Base-by-base conservation (phyloP, 2,888 invertebrate species). In the Parapristionchus giblindavisi region DNA sequence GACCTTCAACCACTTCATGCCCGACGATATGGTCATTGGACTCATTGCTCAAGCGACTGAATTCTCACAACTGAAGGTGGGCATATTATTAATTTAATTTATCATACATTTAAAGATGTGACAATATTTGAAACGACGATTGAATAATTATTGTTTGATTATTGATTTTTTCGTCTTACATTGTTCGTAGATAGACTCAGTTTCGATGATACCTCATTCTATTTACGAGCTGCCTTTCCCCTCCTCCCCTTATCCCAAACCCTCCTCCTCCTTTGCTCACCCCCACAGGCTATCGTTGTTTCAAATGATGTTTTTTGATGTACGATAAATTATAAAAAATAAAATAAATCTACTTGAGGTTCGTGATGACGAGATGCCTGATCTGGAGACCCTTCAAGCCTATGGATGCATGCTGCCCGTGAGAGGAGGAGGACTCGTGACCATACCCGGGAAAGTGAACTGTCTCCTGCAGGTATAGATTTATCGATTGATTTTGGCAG, bases 41-140 rank as follows among this genome's bases (percentile, higher is more conserved):
- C 93, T 99, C 92, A 92, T 99, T 71, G 94, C 96, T 0, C 92
- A 93, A 78, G 93, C 98, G 3, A 93, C 94, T 61, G 99, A 99
- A 89, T 99, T 99, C 89, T 92, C 94, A 78, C 96, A 98, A 87
- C 91, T 98, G 0, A 97, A 97, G 91, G 93, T 93, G 84, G 32
- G 27, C 36, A 36, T 34, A 5, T 3, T 8, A 21, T 60, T 65
- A 21, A 11, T 0, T n/a, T n/a, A n/a, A n/a, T n/a, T n/a, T 17
- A 51, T 51, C n/a, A n/a, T n/a, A n/a, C n/a, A n/a, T n/a, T n/a
- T n/a, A n/a, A n/a, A n/a, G n/a, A n/a, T n/a, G n/a, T n/a, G n/a
- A n/a, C n/a, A n/a, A n/a, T n/a, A n/a, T n/a, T n/a, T n/a, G n/a
- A n/a, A n/a, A n/a, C n/a, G n/a, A n/a, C n/a, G n/a, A n/a, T n/a